phyloP scores from a whole-genome alignment of 2,113 vertebrate species.

The Anguilla rostrata region DNA sequence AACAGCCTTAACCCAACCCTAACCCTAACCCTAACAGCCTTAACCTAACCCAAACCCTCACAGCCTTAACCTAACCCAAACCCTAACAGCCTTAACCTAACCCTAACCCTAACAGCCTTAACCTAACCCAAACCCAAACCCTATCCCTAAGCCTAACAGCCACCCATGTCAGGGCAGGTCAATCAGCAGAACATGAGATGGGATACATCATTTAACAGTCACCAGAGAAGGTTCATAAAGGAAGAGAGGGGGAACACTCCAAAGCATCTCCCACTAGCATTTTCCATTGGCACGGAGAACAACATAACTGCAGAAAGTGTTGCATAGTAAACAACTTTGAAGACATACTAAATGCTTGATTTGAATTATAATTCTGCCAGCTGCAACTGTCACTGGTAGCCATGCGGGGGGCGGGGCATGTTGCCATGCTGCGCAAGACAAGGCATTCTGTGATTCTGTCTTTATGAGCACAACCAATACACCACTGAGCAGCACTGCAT shows the following conservation, averaged over 20 bases:
- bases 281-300: neutral
- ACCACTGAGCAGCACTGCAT: neutral
- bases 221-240: neutral
- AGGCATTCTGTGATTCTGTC: neutral
- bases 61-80: too few relatives aligned
- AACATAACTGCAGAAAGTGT: neutral
- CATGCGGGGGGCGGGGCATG: constrained; percentile 3
- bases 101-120: too few relatives aligned
- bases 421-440: neutral
- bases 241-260: neutral
- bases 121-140: too few relatives aligned
- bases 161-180: neutral
- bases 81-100: too few relatives aligned
- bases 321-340: neutral
- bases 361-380: neutral
- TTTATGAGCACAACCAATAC: too few relatives aligned
- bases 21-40: too few relatives aligned
- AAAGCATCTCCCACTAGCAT: neutral
- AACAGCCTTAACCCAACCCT: too few relatives aligned
- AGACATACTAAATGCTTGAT: neutral
- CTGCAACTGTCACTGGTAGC: neutral
- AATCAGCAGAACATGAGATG: neutral
- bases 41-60: too few relatives aligned
- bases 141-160: neutral
- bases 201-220: neutral